Evolutionary conservation across 2,888 invertebrate species (phyloP).

Genomic region (Schrankia costaestrigalis): DNA sequence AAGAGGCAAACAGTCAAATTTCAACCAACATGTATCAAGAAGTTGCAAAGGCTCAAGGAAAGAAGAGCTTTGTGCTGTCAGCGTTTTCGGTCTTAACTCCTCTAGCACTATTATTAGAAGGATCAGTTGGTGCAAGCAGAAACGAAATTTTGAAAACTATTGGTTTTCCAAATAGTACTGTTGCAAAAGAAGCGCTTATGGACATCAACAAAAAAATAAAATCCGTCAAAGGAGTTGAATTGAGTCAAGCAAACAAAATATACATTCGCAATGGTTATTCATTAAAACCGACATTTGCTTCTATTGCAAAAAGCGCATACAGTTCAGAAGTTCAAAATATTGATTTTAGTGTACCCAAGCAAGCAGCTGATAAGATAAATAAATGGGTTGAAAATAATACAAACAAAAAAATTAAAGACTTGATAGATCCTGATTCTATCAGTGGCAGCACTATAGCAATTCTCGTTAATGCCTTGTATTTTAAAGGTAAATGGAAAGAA

Average conservation of each 20-base stretch:
- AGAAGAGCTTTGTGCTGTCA: no score
- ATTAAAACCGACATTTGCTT: slow-evolving; percentile 78
- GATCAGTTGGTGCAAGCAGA: slow-evolving; percentile 53
- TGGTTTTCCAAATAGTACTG: slow-evolving; percentile 51
- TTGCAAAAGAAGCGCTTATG: slow-evolving; percentile 47
- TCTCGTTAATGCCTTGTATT: slow-evolving; percentile 91
- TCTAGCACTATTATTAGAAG: no score
- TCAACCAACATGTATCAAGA: no score
- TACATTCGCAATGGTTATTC: slow-evolving; percentile 76
- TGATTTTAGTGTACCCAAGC: slow-evolving; percentile 77
- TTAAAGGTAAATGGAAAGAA: slow-evolving; percentile 87
- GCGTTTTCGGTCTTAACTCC: no score
- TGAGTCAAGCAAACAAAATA: slow-evolving; percentile 85
- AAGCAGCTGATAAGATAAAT: slow-evolving; percentile 84
- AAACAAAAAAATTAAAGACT: slow-evolving; percentile 62
- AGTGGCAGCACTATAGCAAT: slow-evolving; percentile 81
- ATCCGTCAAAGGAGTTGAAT: slow-evolving; percentile 67
- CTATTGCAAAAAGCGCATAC: slow-evolving; percentile 79
- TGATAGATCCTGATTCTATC: slow-evolving; percentile 81
- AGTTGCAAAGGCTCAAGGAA: no score
- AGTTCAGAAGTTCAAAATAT: slow-evolving; percentile 81
- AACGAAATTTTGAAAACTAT: slow-evolving; percentile 54
- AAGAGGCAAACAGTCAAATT: no score
- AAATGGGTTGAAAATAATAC: slow-evolving; percentile 82
- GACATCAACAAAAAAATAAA: slow-evolving; percentile 35